Conservation (phyloP, 2,797 vertebrate species). For the Mycteria americana region DNA sequence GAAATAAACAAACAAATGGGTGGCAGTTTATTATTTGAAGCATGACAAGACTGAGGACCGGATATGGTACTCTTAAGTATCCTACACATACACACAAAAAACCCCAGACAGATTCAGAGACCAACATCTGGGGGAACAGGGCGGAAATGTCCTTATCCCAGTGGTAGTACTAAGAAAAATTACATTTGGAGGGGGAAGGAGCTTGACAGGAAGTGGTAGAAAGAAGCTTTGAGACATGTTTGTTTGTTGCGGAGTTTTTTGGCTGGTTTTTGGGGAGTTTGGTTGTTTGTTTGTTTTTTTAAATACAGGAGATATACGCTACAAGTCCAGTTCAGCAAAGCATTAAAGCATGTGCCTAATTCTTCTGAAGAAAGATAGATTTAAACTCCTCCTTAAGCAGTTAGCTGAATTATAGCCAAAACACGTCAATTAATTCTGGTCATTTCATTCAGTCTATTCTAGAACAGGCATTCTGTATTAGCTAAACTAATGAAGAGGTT, state of each 20-base stretch:
- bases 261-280: neutral
- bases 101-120: neutral
- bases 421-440: neutral
- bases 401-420: neutral
- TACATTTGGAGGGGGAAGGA: neutral
- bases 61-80: neutral
- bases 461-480: neutral
- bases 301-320: neutral
- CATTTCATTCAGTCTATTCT: neutral
- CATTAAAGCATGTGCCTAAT: neutral
- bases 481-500: neutral
- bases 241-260: neutral
- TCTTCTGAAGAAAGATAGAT: neutral
- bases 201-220: neutral
- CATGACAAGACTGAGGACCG: neutral
- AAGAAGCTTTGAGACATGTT: neutral
- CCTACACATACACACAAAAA: neutral
- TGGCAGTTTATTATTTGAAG: neutral
- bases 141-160: neutral
- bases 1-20: neutral
- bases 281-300: neutral
- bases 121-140: fast-evolving
- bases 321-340: neutral
- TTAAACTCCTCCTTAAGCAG: neutral
- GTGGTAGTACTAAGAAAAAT: neutral